A percentile compares a stretch with the other conserved stretches of the same genome.
Evolutionary conservation across 1,140 invertebrate genomes (phyloP).

Genomic region (Spodoptera litura): DNA sequence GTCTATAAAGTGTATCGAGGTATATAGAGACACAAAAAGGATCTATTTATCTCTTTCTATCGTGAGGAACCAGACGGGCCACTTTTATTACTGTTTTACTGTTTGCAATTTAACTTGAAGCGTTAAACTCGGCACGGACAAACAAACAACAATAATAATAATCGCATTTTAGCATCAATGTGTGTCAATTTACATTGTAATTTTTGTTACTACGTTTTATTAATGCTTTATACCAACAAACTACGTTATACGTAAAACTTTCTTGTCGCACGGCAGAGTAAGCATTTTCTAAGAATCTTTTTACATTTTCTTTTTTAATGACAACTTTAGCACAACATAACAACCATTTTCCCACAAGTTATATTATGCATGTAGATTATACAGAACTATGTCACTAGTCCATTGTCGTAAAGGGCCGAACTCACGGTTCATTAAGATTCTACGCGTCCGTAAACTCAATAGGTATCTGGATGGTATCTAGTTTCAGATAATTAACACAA

Average conservation of each 20-base stretch:
- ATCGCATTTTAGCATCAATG: conserved; percentile 60
- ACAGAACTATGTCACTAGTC: too few species aligned
- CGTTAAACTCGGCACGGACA: conserved; percentile 64
- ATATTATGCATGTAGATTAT: too few species aligned
- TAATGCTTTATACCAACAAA: neutral
- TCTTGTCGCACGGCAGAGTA: too few species aligned
- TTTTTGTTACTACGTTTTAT: conserved; percentile 10
- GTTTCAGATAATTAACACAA: too few species aligned
- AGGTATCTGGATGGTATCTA: too few species aligned
- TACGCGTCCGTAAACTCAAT: too few species aligned
- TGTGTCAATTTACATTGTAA: conserved; percentile 35
- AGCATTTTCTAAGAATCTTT: too few species aligned
- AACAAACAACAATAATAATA: conserved; percentile 69
- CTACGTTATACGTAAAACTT: neutral
- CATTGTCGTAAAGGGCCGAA: too few species aligned
- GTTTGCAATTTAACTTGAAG: conserved; percentile 80
- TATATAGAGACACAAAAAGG: conserved; percentile 62
- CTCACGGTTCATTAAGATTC: too few species aligned
- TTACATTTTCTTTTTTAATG: too few species aligned
- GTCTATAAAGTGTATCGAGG: conserved; percentile 55
- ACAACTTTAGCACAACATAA: too few species aligned
- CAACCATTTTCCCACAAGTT: too few species aligned
- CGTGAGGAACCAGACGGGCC: conserved; percentile 72
- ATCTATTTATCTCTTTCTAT: conserved; percentile 68
- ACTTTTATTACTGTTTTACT: conserved; percentile 80